Evolutionary conservation across 2,888 invertebrate genomes (phyloP), one percentile per base, ranked within the genome.

Genomic region (Tenthredo notha): DNA sequence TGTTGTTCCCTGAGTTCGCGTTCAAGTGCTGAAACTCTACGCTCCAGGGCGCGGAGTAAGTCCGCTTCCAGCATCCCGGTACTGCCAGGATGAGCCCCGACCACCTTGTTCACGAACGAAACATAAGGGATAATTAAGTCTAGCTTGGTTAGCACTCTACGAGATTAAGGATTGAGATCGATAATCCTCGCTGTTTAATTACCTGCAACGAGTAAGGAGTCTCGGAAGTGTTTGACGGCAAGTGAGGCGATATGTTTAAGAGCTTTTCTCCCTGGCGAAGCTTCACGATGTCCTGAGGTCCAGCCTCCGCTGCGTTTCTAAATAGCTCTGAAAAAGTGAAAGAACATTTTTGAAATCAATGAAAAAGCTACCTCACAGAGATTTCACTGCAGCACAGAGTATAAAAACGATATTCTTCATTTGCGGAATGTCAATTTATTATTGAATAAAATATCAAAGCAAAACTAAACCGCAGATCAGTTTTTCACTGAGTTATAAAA

Each of bases 251-350:
- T 90, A 96, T 96, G 93, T 96, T 96, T 90, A 96, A 92, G 87
- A 96, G 94, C 90, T 95, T 95, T 80, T 96, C 96, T 85, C 94
- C 94, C 86, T 94, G 94, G 90, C 95, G 95, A 90, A 96, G 94
- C 93, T 96, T 96, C 90, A 96, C 94, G 91, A 96, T 96, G 91
- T 96, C 96, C 91, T 95, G 94, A 88, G 95, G 95, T 88, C 96
- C 95, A 87, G 96, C 96, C 93, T 96, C 96, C 86, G 96, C 96
- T 87, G 96, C 96, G 87, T 95, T 94, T 91, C 96, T 94, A 93
- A 96, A 96, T 90, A 96, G 94, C 92, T 96, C 96, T 96, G 94
- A 86, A 94, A 80, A 43, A n/a, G 10, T 15, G 18, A 21, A 7
- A 25, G 9, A 9, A 75, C 1, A 25, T 47, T 15, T 67, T 25